Base-by-base conservation (phyloP, 2,113 vertebrate species). In the Lepidothrix coronata region DNA sequence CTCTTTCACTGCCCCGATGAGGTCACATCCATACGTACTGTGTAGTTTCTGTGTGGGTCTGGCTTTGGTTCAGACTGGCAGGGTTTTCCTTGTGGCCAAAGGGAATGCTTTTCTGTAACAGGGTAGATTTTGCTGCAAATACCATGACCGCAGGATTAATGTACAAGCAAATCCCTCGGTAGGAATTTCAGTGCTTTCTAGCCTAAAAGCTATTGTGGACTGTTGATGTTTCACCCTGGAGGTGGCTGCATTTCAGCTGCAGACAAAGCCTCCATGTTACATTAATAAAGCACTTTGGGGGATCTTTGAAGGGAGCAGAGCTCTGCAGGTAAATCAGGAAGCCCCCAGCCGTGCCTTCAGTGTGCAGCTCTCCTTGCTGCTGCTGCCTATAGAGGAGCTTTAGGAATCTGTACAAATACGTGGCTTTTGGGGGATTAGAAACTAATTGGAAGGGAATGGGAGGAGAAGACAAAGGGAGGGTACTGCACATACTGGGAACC, bases 351-450 rank as follows among this genome's bases (percentile, higher is more conserved):
- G 91, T 61, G 81, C 59, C 37, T 61, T 89, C 8, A 1, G 46
- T 20, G 8, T 12, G 4, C 81, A 62, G 55, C 66, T 72, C 49
- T 94, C 52, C 49, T 72, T 51, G 4, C 70, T 2, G 6, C 76
- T 89, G 67, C 81, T 96, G 70, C 66, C 49, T 46, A 2, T n/a
- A 12, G 41, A 72, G 54, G 39, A 65, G 83, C 62, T 62, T 89
- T n/a, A 88, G 89, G 71, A 91, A 66, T 88, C 67, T 75, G 74
- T 76, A 49, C 54, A 67, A 71, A 66, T 67, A 57, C 1, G 0
- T 67, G 72, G 68, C 66, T 94, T 94, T 79, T 87, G 24, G 35
- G n/a, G 61, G 48, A 80, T 92, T 92, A 86, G 77, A 92, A 94
- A 80, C 49, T 90, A 93, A 89, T 94, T 93, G 81, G 83, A 92